Evolutionary conservation across 2,797 vertebrate species (phyloP).

Genomic region (Anniella stebbinsi): DNA sequence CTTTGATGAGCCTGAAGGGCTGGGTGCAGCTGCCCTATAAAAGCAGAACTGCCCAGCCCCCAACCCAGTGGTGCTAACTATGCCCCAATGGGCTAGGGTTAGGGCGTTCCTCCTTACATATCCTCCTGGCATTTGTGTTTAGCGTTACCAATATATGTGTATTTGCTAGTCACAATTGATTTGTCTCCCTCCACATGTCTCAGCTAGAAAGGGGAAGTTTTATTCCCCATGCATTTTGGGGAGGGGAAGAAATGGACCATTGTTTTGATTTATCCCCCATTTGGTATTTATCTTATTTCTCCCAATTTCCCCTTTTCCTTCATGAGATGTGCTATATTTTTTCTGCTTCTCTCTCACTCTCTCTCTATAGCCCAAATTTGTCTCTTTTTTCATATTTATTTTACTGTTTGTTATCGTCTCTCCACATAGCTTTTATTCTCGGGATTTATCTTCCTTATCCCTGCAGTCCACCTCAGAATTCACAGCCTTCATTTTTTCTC

Average conservation of each 20-base stretch:
- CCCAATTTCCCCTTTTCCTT: conserved; percentile 77
- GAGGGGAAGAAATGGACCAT: conserved; percentile 41
- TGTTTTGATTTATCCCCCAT: conserved; percentile 77
- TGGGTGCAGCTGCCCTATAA: no score
- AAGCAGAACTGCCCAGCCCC: no score
- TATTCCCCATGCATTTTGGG: conserved; percentile 70
- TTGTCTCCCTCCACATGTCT: conserved; percentile 62
- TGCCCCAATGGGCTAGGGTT: no score
- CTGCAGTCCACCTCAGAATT: conserved; percentile 59
- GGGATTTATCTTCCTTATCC: conserved; percentile 76
- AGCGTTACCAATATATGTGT: conserved; percentile 32
- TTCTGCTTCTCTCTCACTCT: conserved; percentile 62
- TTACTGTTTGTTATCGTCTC: conserved; percentile 75
- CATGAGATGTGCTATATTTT: conserved; percentile 64
- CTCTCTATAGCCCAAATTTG: conserved; percentile 68
- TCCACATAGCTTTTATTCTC: conserved; percentile 51
- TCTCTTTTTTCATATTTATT: conserved; percentile 81
- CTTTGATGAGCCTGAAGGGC: no score
- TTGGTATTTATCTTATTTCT: conserved; percentile 76
- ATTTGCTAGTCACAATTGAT: conserved; percentile 53
- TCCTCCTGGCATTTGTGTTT: background rate
- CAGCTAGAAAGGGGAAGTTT: conserved; percentile 62
- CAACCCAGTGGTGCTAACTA: no score
- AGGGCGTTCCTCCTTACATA: background rate
- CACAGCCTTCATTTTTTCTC: conserved; percentile 60